These are phyloP conservation scores for Gari tellinella DNA, from an alignment of 2,888 invertebrate genomes.

Conservation along the genomic window DNA sequence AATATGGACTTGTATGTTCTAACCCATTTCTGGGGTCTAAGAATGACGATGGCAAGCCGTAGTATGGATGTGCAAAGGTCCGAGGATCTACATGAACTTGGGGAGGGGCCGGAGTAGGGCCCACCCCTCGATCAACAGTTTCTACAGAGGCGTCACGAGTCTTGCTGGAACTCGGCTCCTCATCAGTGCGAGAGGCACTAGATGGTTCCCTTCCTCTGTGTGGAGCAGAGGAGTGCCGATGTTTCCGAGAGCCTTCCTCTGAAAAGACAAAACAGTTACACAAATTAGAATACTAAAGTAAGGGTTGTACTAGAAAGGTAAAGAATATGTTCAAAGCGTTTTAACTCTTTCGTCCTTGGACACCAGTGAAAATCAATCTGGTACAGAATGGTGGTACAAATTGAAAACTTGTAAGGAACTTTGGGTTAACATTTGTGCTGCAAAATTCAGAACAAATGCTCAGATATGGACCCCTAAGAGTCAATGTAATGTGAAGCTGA, in stretches of 20 bases:
- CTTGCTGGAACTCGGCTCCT: conserved; percentile 72
- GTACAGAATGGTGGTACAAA: too few species aligned
- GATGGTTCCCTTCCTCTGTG: conserved; percentile 72
- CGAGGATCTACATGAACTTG: conserved; percentile 71
- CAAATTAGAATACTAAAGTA: too few species aligned
- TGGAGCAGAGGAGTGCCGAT: conserved; percentile 29
- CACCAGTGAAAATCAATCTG: too few species aligned
- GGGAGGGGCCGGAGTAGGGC: conserved; percentile 81
- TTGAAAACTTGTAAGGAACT: too few species aligned
- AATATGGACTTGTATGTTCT: conserved; percentile 67
- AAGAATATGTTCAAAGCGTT: too few species aligned
- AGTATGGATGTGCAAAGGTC: conserved; percentile 55
- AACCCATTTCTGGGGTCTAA: conserved; percentile 74
- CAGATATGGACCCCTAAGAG: too few species aligned
- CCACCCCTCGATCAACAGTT: conserved; percentile 82
- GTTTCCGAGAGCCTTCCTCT: conserved; percentile 52
- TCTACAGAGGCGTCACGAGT: conserved; percentile 73
- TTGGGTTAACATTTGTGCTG: too few species aligned
- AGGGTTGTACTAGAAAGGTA: too few species aligned
- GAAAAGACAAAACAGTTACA: conserved; percentile 21
- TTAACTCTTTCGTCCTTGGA: too few species aligned
- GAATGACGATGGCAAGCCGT: conserved; percentile 60
- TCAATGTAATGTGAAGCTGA: too few species aligned
- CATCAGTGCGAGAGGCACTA: conserved; percentile 75
- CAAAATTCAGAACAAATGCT: too few species aligned